Evolutionary conservation across 1,140 invertebrate genomes (phyloP), one percentile per base, ranked within the genome.

Genomic region (Ips nitidus): DNA sequence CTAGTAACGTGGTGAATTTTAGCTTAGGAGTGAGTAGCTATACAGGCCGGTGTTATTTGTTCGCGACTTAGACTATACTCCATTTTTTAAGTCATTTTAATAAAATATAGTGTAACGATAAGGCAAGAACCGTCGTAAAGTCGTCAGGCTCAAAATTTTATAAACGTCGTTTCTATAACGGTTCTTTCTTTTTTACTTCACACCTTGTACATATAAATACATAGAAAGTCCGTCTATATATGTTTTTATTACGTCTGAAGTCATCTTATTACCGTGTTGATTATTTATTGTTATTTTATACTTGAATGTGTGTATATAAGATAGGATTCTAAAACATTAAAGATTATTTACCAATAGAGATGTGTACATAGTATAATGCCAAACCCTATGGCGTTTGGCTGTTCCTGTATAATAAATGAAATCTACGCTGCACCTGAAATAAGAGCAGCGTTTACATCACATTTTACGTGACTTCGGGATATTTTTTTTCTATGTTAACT

Each of bases 301-400:
- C 52, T 50, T 39, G 22, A 22, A 22, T 22, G 22, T 22, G 70
- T 76, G 75, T 75, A 78, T 74, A 78, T 77, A 78, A 76, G 66
- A 75, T 72, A 78, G 75, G 75, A 73, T 36, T 55, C n/a, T 50
- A 50, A 50, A 8, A 22, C 2, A 50, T 50, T 50, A 50, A 8
- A 8, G 45, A 50, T 8, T 59, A 41, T 41, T 59, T 59, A 59
- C 41, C n/a, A 59, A 50, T 52, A 64, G 7, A 78, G 66, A 63
- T 71, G 69, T 75, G 74, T 72, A 75, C 73, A 76, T 69, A 75
- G 53, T 52, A 40, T 63, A 38, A 75, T 71, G 63, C 71, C 74
- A 74, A 75, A 77, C 77, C 77, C 77, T 77, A 78, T 78, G 77
- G 77, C 72, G 77, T 78, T 75, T 78, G 73, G 66, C 70, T 66